phyloP scores from a whole-genome alignment of 2,113 vertebrate species.

The Piprites chloris region DNA sequence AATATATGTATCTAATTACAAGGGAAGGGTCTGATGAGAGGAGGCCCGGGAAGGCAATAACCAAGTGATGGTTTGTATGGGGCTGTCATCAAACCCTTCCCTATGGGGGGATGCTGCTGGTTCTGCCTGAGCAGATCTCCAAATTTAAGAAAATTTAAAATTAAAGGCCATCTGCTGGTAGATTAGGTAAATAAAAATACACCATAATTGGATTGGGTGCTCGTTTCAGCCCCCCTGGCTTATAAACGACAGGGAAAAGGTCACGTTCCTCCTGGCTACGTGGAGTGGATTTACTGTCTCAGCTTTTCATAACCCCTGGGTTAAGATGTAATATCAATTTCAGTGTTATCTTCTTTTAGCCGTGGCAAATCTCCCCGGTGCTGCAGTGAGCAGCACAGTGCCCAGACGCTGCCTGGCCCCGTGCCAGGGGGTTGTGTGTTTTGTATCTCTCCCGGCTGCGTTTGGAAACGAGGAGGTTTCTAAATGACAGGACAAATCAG shows the following conservation, averaged over 20 bases:
- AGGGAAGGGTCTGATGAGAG: background rate
- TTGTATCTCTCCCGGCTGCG: background rate
- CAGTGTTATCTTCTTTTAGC: background rate
- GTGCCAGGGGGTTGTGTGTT: background rate
- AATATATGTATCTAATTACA: conserved; percentile 2
- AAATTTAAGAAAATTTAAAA: background rate
- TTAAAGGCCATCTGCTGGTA: background rate
- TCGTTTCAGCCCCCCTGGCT: background rate
- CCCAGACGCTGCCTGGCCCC: background rate
- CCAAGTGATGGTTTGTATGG: background rate
- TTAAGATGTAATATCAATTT: background rate
- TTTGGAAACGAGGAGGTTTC: background rate
- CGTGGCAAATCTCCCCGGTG: background rate
- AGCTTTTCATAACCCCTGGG: background rate
- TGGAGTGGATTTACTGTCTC: background rate
- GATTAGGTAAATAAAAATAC: conserved; percentile 32
- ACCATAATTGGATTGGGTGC: background rate
- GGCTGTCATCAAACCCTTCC: background rate
- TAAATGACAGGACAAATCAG: background rate
- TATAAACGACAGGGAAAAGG: background rate
- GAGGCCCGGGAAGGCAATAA: conserved; percentile 5
- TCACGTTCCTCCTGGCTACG: background rate
- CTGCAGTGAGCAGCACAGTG: background rate
- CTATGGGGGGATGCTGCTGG: background rate
- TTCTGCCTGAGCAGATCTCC: background rate